Base-by-base conservation (phyloP, 2,113 vertebrate species). In the Hippocampus barbouri region DNA sequence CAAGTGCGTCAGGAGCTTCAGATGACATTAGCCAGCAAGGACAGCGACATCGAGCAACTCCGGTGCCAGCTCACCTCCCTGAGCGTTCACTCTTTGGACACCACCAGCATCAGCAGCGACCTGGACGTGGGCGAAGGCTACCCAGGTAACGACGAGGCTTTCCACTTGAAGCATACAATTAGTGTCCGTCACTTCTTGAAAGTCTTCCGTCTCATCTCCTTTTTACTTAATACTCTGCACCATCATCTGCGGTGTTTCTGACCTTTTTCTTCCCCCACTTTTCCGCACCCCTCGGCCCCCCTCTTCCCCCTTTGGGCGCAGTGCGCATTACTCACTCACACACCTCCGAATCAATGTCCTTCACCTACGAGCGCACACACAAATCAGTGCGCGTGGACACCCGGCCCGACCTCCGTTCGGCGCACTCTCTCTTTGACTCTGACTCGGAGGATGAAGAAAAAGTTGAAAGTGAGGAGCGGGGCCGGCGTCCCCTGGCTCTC, bases 11-110 rank as follows among this genome's bases (percentile, higher is more conserved):
- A 96, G 83, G 96, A 99, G 81, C 92, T 99, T 40, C 96, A 99
- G 88, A 97, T 99, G 97, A 92, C 94, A 16, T 81, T 99, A 82
- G 96, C 98, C 91, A 98, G 96, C 71, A 98, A 98, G 81, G 97
- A 99, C 85, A 98, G 97, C 25, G 97, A 99, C 87, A 96, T 99
- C 21, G 97, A 99, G 86, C 96, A 97, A 85, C 95, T 99, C 2
- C 95, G 97, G 6, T 96, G 92, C 9, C 97, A 98, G 86, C 82
- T 99, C 8, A 94, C 94, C 63, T 91, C 95, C 16, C 87, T 98
- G 54, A 97, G 97, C 43, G 87, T 97, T 3, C 95, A 96, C 64
- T 93, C 92, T 5, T 81, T 97, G 71, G 96, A 99, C 85, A 93
- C 93, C 85, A 96, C 94, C 54, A 98, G 96, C 77, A 93, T 95